Evolutionary conservation across 2,113 vertebrate genomes (phyloP).

Genomic region (Vulpes lagopus): DNA sequence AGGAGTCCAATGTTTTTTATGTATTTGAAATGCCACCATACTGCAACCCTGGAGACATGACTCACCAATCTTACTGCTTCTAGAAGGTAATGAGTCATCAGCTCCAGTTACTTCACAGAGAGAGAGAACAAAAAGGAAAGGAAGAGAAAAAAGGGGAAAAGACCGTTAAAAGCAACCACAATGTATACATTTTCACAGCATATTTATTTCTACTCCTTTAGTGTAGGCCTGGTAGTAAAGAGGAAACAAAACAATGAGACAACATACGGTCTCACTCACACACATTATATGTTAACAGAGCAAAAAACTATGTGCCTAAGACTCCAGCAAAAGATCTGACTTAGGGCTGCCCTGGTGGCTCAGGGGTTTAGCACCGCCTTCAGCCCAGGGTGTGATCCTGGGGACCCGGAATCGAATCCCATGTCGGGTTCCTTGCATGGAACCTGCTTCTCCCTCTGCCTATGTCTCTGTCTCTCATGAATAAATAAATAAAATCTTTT

Average conservation of each 20-base stretch:
- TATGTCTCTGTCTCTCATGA: too few species aligned
- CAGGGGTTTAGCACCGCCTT: too few species aligned
- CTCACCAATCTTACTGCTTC: conserved; percentile 68
- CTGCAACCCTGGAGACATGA: conserved; percentile 32
- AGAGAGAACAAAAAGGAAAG: neutral
- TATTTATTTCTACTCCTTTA: neutral
- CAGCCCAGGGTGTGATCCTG: too few species aligned
- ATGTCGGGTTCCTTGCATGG: too few species aligned
- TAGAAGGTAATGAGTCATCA: conserved; percentile 71
- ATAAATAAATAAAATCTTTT: too few species aligned
- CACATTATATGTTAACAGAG: neutral
- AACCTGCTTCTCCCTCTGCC: too few species aligned
- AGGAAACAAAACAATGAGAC: neutral
- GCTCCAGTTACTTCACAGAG: neutral
- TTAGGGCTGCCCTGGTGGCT: neutral
- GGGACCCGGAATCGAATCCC: too few species aligned
- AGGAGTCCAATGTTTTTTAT: neutral
- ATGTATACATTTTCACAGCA: neutral
- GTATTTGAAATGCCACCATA: neutral
- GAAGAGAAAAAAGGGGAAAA: neutral
- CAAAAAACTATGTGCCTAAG: neutral
- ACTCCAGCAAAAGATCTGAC: neutral
- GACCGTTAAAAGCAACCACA: neutral
- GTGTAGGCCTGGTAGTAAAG: neutral
- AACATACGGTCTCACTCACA: neutral